phyloP scores from a whole-genome alignment of 2,113 vertebrate species.

The Sturnus vulgaris region DNA sequence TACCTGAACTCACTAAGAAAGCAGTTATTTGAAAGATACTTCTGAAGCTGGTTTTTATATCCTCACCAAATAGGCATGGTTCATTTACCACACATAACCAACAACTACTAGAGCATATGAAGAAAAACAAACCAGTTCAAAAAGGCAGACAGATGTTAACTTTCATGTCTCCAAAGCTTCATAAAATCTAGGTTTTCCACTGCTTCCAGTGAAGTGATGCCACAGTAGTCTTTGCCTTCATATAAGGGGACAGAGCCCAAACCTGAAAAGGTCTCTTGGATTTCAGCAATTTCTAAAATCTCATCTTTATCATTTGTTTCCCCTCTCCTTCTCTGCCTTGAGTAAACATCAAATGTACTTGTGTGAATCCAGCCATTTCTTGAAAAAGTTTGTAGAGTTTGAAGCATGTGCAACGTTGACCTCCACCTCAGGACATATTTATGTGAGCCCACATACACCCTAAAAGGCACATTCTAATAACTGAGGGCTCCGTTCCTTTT shows the following conservation, averaged over 20 bases:
- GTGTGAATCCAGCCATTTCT: neutral
- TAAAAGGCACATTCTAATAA: neutral
- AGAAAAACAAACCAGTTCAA: neutral
- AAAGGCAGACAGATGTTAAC: neutral
- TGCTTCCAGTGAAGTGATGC: neutral
- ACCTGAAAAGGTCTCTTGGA: neutral
- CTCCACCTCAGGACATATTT: neutral
- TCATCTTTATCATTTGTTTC: neutral
- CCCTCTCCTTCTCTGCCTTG: neutral
- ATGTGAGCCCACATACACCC: fast-evolving
- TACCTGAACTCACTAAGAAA: neutral
- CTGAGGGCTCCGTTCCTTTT: neutral
- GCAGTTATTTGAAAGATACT: neutral
- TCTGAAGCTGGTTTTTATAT: neutral
- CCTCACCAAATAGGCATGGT: neutral
- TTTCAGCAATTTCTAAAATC: neutral
- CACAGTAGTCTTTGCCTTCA: neutral
- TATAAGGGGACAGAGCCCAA: neutral
- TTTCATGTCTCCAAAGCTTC: neutral
- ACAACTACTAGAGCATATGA: neutral
- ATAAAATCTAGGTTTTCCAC: neutral
- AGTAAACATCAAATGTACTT: neutral
- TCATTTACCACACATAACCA: neutral
- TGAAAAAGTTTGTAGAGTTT: neutral
- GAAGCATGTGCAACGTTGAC: neutral